Evolutionary conservation across 2,888 invertebrate species (phyloP).

Genomic region (Criorhina ranunculi): DNA sequence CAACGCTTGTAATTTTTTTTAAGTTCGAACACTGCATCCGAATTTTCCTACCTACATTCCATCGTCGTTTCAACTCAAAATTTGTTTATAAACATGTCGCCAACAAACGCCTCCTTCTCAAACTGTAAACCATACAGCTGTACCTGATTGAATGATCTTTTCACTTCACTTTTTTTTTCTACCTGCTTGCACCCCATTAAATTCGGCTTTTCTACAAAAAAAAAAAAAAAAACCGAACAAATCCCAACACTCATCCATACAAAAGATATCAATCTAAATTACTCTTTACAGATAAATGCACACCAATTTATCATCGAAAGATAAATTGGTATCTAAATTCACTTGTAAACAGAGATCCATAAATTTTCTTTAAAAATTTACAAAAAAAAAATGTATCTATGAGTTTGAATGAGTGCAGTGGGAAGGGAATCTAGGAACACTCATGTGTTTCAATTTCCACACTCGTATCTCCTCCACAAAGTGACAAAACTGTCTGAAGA

Average conservation of each 20-base stretch:
- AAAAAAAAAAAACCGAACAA: conserved; percentile 23
- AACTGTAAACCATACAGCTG: conserved; percentile 11
- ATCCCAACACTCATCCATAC: conserved; percentile 50
- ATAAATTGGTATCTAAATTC: conserved; percentile 51
- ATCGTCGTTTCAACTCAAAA: not conserved
- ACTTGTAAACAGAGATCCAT: conserved; percentile 24
- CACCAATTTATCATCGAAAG: conserved; percentile 60
- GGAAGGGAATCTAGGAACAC: conserved; percentile 3
- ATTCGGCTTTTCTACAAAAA: conserved; percentile 19
- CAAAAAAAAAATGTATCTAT: not conserved
- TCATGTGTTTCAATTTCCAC: not conserved
- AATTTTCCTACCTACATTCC: not conserved
- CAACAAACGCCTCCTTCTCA: not conserved
- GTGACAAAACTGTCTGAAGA: conserved; percentile 62
- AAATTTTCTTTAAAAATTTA: conserved; percentile 1
- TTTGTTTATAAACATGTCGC: conserved; percentile 31
- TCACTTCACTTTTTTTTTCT: conserved; percentile 13
- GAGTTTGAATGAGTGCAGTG: conserved; percentile 3
- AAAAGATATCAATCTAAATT: conserved; percentile 71
- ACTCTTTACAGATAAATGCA: conserved; percentile 62
- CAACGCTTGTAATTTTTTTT: too few species aligned
- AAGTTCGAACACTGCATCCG: too few species aligned
- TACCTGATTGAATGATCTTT: conserved; percentile 26
- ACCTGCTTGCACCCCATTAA: conserved; percentile 45
- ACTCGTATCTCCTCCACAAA: conserved; percentile 10